phyloP scores from a whole-genome alignment of 2,888 invertebrate genomes.

The Papilio protenor region DNA sequence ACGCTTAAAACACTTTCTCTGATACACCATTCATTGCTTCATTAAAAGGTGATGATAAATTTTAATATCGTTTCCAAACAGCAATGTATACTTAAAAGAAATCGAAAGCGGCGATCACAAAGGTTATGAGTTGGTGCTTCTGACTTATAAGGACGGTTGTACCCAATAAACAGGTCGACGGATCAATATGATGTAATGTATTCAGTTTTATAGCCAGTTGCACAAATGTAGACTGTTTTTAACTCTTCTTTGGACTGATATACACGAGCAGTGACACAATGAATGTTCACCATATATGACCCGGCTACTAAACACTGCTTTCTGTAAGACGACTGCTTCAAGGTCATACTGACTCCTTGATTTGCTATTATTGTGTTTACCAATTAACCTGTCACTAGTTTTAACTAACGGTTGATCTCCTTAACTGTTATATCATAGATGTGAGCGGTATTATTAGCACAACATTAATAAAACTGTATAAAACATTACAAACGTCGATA shows the following conservation, averaged over 20 bases:
- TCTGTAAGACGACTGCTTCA: too few species aligned
- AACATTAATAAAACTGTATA: conserved; percentile 5
- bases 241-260: neutral
- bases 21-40: neutral
- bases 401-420: too few species aligned
- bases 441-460: neutral
- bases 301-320: too few species aligned
- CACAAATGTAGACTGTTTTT: conserved; percentile 8
- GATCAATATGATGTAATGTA: conserved; percentile 20
- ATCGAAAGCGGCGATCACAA: conserved; percentile 20
- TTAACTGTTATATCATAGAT: too few species aligned
- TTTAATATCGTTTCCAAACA: conserved; percentile 13
- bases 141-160: conserved; percentile 21
- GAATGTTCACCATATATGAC: too few species aligned
- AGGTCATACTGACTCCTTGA: too few species aligned
- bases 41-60: neutral
- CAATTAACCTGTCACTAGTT: too few species aligned
- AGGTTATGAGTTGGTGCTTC: conserved; percentile 18
- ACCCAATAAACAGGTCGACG: conserved; percentile 32
- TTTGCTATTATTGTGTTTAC: too few species aligned
- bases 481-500: neutral
- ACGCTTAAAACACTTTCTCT: conserved; percentile 2
- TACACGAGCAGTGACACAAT: too few species aligned
- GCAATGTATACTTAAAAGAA: conserved; percentile 21
- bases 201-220: conserved; percentile 4